phyloP scores from a whole-genome alignment of 2,888 invertebrate genomes.

The Agriotes lineatus region DNA sequence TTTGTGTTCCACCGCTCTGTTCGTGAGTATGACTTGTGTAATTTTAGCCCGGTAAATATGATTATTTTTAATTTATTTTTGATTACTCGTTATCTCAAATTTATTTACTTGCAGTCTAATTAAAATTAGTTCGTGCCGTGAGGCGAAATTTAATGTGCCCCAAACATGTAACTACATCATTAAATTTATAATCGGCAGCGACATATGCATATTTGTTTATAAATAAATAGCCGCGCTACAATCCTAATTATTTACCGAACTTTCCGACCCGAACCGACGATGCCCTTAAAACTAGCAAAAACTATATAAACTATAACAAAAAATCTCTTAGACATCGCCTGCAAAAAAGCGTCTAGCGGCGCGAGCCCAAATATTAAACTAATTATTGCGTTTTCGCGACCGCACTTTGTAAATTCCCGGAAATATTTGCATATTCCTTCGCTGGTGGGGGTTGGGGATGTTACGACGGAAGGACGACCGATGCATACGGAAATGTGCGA shows the following conservation, averaged over 20 bases:
- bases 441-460: slow-evolving; percentile 44
- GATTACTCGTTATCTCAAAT: slow-evolving; percentile 35
- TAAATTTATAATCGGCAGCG: slow-evolving; percentile 23
- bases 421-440: slow-evolving; percentile 53
- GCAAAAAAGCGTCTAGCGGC: slow-evolving; percentile 30
- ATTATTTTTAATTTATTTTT: slow-evolving; percentile 37
- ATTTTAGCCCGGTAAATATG: slow-evolving; percentile 37
- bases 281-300: too few relatives aligned
- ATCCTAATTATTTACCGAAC: too few relatives aligned
- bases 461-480: slow-evolving; percentile 42
- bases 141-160: slow-evolving; percentile 33
- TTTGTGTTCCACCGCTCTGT: slow-evolving; percentile 35
- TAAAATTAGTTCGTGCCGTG: slow-evolving; percentile 30
- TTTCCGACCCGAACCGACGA: too few relatives aligned
- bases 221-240: too few relatives aligned
- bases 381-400: slow-evolving; percentile 52
- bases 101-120: slow-evolving; percentile 34
- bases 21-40: slow-evolving; percentile 41
- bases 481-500: slow-evolving; percentile 57
- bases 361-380: slow-evolving; percentile 44
- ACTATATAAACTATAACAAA: slow-evolving; percentile 6
- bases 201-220: slow-evolving; percentile 2
- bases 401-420: slow-evolving; percentile 54
- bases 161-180: slow-evolving; percentile 33
- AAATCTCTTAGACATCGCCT: slow-evolving; percentile 5